phyloP scores from a whole-genome alignment of 2,797 vertebrate genomes.

The Melopsittacus undulatus region DNA sequence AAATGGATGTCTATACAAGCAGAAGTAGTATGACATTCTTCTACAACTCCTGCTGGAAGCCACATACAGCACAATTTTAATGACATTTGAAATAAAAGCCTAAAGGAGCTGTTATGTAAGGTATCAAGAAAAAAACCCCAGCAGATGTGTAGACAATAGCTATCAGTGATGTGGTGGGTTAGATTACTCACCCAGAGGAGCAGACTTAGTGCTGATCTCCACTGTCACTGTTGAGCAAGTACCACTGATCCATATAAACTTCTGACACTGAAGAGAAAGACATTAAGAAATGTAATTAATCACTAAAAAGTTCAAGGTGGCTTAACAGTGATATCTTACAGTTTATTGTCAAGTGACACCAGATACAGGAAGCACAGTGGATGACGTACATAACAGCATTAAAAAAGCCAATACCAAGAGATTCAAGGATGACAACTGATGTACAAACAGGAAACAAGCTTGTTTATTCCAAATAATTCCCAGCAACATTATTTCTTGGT shows the following conservation, averaged over 20 bases:
- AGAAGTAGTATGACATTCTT: background rate
- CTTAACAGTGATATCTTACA: background rate
- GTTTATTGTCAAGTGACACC: background rate
- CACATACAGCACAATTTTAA: background rate
- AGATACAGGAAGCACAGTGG: background rate
- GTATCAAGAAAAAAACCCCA: background rate
- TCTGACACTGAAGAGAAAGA: slow-evolving; percentile 7
- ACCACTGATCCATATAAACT: slow-evolving; percentile 14
- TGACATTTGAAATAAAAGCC: background rate
- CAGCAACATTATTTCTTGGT: background rate
- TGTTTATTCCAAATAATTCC: slow-evolving; percentile 12
- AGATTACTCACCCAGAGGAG: slow-evolving; percentile 20
- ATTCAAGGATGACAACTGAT: slow-evolving; percentile 5
- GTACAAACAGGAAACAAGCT: background rate
- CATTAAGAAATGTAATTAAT: background rate
- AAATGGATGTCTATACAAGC: background rate
- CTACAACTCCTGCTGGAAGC: background rate
- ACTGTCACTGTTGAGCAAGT: background rate
- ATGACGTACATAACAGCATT: background rate
- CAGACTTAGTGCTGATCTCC: background rate
- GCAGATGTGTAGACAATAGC: background rate
- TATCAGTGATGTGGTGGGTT: background rate
- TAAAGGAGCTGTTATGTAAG: background rate
- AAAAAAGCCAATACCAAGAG: background rate
- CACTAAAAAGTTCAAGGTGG: background rate